phyloP scores from a whole-genome alignment of 2,888 invertebrate species.

The Exephanes ischioxanthus region DNA sequence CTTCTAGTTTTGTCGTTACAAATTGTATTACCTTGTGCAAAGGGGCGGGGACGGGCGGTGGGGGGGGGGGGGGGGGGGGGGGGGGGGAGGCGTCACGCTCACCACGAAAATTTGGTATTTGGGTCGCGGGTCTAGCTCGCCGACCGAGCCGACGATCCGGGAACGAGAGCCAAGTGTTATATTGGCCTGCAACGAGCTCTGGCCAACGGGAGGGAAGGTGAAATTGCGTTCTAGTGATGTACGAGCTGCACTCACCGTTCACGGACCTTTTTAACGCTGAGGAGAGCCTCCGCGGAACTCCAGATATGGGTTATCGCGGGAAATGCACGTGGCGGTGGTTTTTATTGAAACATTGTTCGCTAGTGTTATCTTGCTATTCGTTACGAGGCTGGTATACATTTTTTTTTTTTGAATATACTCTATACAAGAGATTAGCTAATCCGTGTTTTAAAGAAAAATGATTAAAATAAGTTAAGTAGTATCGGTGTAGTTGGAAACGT shows the following conservation, averaged over 20 bases:
- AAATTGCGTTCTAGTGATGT: slow-evolving; percentile 73
- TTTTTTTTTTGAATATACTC: not conserved
- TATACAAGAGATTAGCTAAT: not conserved
- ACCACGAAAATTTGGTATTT: slow-evolving; percentile 75
- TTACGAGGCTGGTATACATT: not conserved
- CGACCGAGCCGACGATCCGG: slow-evolving; percentile 75
- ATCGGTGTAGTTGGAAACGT: too few relatives aligned
- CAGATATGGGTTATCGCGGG: slow-evolving; percentile 26
- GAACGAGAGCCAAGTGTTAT: slow-evolving; percentile 74
- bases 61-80: too few relatives aligned
- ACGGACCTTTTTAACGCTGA: slow-evolving; percentile 11
- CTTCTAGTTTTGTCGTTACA: slow-evolving; percentile 3
- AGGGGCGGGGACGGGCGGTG: too few relatives aligned
- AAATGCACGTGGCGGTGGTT: slow-evolving; percentile 4
- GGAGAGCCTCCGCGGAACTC: not conserved
- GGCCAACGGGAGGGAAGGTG: slow-evolving; percentile 69
- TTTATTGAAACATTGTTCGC: slow-evolving; percentile 21
- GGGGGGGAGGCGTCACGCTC: not conserved
- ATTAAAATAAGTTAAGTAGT: too few relatives aligned
- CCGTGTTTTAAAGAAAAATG: not conserved
- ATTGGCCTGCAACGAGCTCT: slow-evolving; percentile 56
- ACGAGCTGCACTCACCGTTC: slow-evolving; percentile 35
- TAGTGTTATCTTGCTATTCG: not conserved
- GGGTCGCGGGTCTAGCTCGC: slow-evolving; percentile 75
- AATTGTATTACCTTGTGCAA: slow-evolving; percentile 34